Evolutionary conservation across 2,797 vertebrate genomes (phyloP).

Genomic region (Gobio occitaniae): DNA sequence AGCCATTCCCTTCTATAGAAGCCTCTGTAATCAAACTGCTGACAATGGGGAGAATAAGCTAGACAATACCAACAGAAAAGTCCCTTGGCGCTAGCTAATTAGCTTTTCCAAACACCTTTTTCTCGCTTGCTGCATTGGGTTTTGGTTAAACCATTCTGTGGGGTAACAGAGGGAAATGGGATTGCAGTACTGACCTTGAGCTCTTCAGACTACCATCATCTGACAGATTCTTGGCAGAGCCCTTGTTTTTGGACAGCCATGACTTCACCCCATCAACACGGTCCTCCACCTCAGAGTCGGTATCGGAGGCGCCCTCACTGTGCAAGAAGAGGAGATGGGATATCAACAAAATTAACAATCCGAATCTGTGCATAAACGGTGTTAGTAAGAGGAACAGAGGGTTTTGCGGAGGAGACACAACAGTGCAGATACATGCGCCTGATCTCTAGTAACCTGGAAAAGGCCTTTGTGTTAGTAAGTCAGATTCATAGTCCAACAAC

Average conservation of each 20-base stretch:
- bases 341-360: constrained; percentile 22
- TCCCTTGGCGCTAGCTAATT: constrained; percentile 38
- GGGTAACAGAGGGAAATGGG: background rate
- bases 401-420: constrained; percentile 43
- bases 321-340: constrained; percentile 4
- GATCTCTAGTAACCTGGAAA: constrained; percentile 52
- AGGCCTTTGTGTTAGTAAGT: constrained; percentile 55
- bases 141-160: constrained; percentile 33
- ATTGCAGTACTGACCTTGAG: constrained; percentile 86
- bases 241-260: constrained; percentile 96
- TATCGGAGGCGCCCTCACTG: constrained; percentile 92
- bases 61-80: constrained; percentile 30
- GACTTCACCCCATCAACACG: constrained; percentile 95
- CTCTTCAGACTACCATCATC: constrained; percentile 95
- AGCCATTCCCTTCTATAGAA: constrained; percentile 61
- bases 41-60: constrained; percentile 63
- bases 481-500: constrained; percentile 28
- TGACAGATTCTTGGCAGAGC: constrained; percentile 89
- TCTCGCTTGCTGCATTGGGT: constrained; percentile 37
- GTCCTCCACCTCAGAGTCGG: constrained; percentile 92
- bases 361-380: constrained; percentile 15
- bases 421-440: constrained; percentile 65
- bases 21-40: constrained; percentile 57
- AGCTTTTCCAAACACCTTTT: constrained; percentile 44
- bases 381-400: constrained; percentile 60